A percentile compares a stretch with the other conserved stretches of the same genome.
Conservation (phyloP, 2,888 invertebrate species). For the Chymomyza fuscimana region DNA sequence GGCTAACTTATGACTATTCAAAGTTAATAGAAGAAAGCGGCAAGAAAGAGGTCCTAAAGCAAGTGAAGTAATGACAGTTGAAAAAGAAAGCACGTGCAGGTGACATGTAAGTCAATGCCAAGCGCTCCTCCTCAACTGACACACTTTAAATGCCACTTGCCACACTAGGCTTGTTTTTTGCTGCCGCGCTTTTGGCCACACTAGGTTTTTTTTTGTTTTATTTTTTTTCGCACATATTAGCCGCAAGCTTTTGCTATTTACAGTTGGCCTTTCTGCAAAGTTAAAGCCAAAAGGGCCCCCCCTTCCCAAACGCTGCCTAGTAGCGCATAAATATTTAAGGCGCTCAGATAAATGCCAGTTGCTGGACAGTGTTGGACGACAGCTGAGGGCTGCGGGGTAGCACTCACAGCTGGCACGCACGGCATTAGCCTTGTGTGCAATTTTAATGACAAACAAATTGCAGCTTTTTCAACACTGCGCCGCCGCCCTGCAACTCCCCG, state of each 20-base stretch:
- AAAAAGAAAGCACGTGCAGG: not conserved
- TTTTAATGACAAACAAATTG: slow-evolving; percentile 73
- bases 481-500: not conserved
- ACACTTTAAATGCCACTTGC: not conserved
- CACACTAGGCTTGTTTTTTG: not conserved
- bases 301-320: too few relatives aligned
- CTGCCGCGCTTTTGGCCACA: not conserved
- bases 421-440: slow-evolving; percentile 73
- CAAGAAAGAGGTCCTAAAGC: not conserved
- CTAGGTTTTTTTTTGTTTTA: too few relatives aligned
- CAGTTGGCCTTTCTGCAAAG: slow-evolving; percentile 3
- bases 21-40: not conserved
- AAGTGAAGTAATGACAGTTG: not conserved
- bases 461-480: slow-evolving; percentile 27
- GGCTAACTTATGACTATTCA: not conserved
- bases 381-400: slow-evolving; percentile 1
- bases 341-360: not conserved
- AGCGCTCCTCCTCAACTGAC: not conserved
- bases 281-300: not conserved
- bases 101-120: not conserved
- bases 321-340: slow-evolving; percentile 18
- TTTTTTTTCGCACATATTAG: slow-evolving; percentile 25
- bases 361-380: not conserved
- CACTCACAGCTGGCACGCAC: slow-evolving; percentile 7
- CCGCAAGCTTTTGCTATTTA: slow-evolving; percentile 23